These are phyloP conservation scores for Palloptera scutellata DNA, from an alignment of 2,888 invertebrate species.

Conservation along the genomic window DNA sequence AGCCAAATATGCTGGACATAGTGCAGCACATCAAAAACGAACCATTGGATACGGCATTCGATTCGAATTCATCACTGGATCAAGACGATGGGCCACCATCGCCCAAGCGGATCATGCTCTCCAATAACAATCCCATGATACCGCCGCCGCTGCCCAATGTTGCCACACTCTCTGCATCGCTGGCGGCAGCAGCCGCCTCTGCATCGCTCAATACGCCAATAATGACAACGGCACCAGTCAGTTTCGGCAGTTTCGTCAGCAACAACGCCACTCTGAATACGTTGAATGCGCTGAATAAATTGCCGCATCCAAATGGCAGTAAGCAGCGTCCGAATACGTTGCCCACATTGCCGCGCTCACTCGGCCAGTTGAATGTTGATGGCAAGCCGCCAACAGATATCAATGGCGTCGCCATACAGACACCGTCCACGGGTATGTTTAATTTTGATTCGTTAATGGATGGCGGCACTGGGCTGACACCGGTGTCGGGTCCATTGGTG, in stretches of 20 bases:
- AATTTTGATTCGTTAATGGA: conserved; percentile 94
- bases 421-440: conserved; percentile 87
- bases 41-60: conserved; percentile 50
- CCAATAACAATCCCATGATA: conserved; percentile 48
- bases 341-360: conserved; percentile 69
- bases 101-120: conserved; percentile 54
- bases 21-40: conserved; percentile 53
- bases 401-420: conserved; percentile 83
- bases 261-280: conserved; percentile 43
- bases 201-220: conserved; percentile 63
- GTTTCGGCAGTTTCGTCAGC: conserved; percentile 41
- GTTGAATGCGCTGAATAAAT: conserved; percentile 43
- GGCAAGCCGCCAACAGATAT: conserved; percentile 68
- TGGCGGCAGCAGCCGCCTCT: conserved; percentile 59
- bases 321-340: conserved; percentile 79
- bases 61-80: conserved; percentile 56
- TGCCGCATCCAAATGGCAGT: conserved; percentile 36
- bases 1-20: conserved; percentile 48
- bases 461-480: conserved; percentile 91
- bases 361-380: conserved; percentile 62
- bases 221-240: conserved; percentile 52
- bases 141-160: conserved; percentile 60
- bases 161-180: conserved; percentile 56
- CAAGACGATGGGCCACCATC: conserved; percentile 58
- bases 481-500: conserved; percentile 76